A percentile compares a stretch with the other conserved stretches of the same genome.
phyloP scores from a whole-genome alignment of 1,140 invertebrate species.

The Tetragonula clypearis region DNA sequence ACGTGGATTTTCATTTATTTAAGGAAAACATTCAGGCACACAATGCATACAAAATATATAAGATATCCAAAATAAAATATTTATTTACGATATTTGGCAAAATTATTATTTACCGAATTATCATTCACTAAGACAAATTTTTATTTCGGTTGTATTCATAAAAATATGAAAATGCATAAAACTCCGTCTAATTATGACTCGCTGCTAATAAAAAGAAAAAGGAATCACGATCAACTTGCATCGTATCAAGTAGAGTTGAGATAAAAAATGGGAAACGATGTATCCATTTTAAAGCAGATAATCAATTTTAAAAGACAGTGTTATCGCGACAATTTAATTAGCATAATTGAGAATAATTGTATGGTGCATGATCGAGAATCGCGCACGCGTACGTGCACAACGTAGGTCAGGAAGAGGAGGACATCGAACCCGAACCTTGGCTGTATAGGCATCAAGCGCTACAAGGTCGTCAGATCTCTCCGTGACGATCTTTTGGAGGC shows the following conservation, averaged over 20 bases:
- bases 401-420: conserved; percentile 44
- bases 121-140: too few relatives aligned
- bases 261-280: neutral
- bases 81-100: too few relatives aligned
- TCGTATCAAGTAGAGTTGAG: neutral
- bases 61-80: too few relatives aligned
- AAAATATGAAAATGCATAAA: neutral
- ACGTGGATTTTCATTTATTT: too few relatives aligned
- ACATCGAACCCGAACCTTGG: conserved; percentile 31
- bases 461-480: conserved; percentile 18
- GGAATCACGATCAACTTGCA: neutral
- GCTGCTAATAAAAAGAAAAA: neutral
- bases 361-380: neutral
- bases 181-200: neutral
- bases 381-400: conserved; percentile 21
- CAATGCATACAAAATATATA: too few relatives aligned
- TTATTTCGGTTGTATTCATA: too few relatives aligned
- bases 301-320: neutral
- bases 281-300: neutral
- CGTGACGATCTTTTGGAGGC: conserved; percentile 42
- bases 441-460: conserved; percentile 13
- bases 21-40: too few relatives aligned
- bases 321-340: conserved; percentile 26
- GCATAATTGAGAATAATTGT: conserved; percentile 49
- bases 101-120: too few relatives aligned